Conservation (phyloP, 2,888 invertebrate genomes). For the Hipparchia semele region DNA sequence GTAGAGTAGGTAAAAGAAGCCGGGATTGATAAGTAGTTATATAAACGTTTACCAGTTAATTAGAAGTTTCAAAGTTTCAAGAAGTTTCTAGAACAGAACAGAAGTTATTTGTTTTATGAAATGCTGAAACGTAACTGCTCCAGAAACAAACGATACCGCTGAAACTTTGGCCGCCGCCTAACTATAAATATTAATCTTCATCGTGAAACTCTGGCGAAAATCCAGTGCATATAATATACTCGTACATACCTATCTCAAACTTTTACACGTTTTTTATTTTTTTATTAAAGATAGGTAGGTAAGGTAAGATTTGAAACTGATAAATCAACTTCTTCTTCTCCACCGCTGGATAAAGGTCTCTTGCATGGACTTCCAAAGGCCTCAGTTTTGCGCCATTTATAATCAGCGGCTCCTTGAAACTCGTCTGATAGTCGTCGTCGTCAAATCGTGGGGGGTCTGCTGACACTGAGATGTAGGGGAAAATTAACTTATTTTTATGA, state of each 20-base stretch:
- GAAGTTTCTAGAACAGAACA: slow-evolving; percentile 15
- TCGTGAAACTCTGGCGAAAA: slow-evolving; percentile 12
- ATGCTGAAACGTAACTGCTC: slow-evolving; percentile 14
- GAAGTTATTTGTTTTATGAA: slow-evolving; percentile 12
- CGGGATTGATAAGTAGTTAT: not conserved
- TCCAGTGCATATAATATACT: not conserved
- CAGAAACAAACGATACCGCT: slow-evolving; percentile 18
- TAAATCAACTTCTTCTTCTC: too few species aligned
- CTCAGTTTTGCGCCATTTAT: too few species aligned
- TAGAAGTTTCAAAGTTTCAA: slow-evolving; percentile 1
- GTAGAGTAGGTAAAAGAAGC: too few species aligned
- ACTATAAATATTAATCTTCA: slow-evolving; percentile 18
- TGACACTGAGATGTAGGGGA: too few species aligned
- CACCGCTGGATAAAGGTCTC: too few species aligned
- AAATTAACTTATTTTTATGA: too few species aligned
- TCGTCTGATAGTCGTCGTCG: too few species aligned
- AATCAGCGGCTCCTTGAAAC: too few species aligned
- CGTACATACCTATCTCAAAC: not conserved
- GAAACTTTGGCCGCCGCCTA: slow-evolving; percentile 8
- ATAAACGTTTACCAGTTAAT: slow-evolving; percentile 3
- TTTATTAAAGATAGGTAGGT: not conserved
- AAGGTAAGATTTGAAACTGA: too few species aligned
- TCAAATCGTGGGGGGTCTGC: too few species aligned
- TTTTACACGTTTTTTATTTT: not conserved
- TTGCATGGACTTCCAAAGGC: too few species aligned